phyloP scores from a whole-genome alignment of 2,113 vertebrate genomes.

The Oryzias melastigma region DNA sequence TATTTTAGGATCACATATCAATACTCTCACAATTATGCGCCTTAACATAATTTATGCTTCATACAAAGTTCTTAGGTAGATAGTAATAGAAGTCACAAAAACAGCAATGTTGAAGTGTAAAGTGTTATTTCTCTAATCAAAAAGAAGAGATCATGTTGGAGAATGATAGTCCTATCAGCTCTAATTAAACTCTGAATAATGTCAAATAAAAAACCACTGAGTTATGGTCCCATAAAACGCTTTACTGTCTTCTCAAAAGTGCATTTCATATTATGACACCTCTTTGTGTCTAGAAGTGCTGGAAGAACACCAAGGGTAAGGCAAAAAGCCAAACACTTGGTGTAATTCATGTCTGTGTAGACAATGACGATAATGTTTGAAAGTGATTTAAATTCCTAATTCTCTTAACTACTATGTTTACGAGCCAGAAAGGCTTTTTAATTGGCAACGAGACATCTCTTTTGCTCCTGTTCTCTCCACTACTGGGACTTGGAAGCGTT shows the following conservation, averaged over 20 bases:
- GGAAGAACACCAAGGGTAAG: constrained; percentile 22
- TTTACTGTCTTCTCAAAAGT: constrained; percentile 4
- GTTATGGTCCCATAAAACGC: too few relatives aligned
- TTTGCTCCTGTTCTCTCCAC: constrained; percentile 26
- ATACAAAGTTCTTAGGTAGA: too few relatives aligned
- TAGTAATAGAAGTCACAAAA: too few relatives aligned
- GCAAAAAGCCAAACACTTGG: constrained; percentile 26
- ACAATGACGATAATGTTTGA: constrained; percentile 54
- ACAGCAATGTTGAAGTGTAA: too few relatives aligned
- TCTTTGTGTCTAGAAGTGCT: constrained; percentile 22
- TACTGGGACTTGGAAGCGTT: constrained; percentile 32
- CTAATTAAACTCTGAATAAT: too few relatives aligned
- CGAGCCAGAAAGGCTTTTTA: constrained; percentile 58
- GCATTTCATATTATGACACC: constrained; percentile 9
- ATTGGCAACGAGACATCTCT: constrained; percentile 51
- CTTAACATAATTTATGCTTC: too few relatives aligned
- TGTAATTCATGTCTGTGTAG: constrained; percentile 61
- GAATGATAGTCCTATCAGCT: too few relatives aligned
- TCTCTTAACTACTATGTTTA: constrained; percentile 61
- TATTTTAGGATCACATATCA: too few relatives aligned
- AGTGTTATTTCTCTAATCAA: too few relatives aligned
- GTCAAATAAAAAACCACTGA: too few relatives aligned
- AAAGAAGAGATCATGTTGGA: too few relatives aligned
- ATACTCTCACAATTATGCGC: too few relatives aligned
- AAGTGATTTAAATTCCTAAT: constrained; percentile 70